phyloP scores from a whole-genome alignment of 1,140 invertebrate genomes.

The Saccostrea echinata region DNA sequence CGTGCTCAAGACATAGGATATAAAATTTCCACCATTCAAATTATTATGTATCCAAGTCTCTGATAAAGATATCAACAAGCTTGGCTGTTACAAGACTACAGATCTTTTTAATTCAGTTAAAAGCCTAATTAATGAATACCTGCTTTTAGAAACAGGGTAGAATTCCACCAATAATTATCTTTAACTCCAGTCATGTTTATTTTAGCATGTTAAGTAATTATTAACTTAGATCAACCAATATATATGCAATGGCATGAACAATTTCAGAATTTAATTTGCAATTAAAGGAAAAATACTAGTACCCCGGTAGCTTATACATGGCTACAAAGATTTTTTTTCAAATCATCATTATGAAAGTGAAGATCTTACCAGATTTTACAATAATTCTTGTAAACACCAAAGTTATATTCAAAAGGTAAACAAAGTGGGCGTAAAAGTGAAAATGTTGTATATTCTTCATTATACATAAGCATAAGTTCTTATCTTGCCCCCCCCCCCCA shows the following conservation, averaged over 20 bases:
- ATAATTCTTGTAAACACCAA: too few relatives aligned
- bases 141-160: not conserved
- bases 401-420: too few relatives aligned
- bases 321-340: too few relatives aligned
- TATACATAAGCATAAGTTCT: too few relatives aligned
- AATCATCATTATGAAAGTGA: too few relatives aligned
- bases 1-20: not conserved
- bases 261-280: slow-evolving; percentile 3
- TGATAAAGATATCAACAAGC: slow-evolving; percentile 31
- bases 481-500: too few relatives aligned
- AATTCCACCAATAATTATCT: not conserved
- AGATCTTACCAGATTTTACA: too few relatives aligned
- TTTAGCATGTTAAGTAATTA: not conserved
- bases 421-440: too few relatives aligned
- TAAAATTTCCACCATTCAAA: slow-evolving; percentile 4
- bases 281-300: not conserved
- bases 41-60: not conserved
- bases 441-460: too few relatives aligned
- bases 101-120: slow-evolving; percentile 11
- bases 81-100: not conserved
- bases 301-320: too few relatives aligned
- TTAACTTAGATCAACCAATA: not conserved
- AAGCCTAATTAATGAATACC: slow-evolving; percentile 25
- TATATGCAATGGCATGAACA: not conserved
- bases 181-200: not conserved